These are phyloP conservation scores for Ceratosolen solmsi DNA, from an alignment of 1,140 invertebrate species.

Conservation along the genomic window DNA sequence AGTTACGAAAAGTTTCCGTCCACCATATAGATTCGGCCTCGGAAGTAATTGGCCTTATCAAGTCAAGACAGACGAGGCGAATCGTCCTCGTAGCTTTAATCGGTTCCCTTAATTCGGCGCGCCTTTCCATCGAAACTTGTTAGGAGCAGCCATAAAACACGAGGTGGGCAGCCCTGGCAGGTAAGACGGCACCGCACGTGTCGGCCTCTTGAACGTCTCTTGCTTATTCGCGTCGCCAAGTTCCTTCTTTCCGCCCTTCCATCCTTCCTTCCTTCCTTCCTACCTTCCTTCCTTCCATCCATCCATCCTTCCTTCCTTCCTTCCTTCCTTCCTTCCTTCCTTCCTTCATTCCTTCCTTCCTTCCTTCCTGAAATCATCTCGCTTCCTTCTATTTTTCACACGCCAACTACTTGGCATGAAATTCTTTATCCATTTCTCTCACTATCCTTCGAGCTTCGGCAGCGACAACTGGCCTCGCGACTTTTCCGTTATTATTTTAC, in stretches of 20 bases:
- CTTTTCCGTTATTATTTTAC: slow-evolving; percentile 64
- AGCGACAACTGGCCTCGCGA: neutral
- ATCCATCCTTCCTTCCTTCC: slow-evolving; percentile 23
- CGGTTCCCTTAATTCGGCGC: slow-evolving; percentile 22
- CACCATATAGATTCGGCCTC: neutral
- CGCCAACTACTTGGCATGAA: neutral
- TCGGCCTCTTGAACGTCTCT: neutral
- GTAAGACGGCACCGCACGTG: slow-evolving; percentile 16
- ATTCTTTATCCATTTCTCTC: neutral
- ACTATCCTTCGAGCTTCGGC: neutral
- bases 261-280: slow-evolving; percentile 17
- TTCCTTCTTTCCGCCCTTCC: slow-evolving; percentile 24
- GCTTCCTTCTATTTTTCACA: slow-evolving; percentile 6
- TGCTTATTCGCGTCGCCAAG: neutral
- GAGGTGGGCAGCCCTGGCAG: neutral
- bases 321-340: neutral
- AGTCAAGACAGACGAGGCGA: neutral
- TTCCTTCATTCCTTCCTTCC: neutral
- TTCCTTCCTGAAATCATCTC: too few species aligned
- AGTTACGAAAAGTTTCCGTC: neutral
- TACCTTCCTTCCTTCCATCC: neutral
- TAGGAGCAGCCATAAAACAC: slow-evolving; percentile 21
- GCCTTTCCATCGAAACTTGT: slow-evolving; percentile 1
- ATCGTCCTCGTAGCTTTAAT: slow-evolving; percentile 12
- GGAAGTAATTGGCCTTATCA: neutral